These are phyloP conservation scores for Pantherophis vulpinus DNA, from an alignment of 2,797 vertebrate genomes.

Conservation along the genomic window DNA sequence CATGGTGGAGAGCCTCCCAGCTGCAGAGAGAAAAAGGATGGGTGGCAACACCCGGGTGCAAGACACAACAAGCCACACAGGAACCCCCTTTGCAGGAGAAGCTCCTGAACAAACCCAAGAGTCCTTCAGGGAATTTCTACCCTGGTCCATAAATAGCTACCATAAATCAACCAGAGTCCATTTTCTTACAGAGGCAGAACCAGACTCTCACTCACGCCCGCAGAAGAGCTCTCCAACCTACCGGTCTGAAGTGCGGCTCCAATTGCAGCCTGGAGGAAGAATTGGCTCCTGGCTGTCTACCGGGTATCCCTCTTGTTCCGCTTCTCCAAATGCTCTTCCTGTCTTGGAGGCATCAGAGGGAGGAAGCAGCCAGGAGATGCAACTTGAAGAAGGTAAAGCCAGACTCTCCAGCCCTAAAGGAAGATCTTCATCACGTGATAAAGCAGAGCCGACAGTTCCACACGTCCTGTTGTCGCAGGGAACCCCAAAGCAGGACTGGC, in stretches of 20 bases:
- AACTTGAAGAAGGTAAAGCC: neutral
- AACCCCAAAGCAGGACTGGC: neutral
- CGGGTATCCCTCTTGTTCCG: neutral
- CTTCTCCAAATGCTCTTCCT: neutral
- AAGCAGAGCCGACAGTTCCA: accelerated
- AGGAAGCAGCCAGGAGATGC: neutral
- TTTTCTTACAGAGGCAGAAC: neutral
- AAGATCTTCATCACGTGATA: neutral
- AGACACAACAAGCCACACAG: neutral
- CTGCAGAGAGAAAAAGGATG: neutral
- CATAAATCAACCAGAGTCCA: neutral
- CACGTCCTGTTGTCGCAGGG: too few species aligned
- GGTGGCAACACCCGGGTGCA: neutral
- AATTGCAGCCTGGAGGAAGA: neutral
- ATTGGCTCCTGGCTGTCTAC: neutral
- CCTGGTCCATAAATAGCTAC: neutral
- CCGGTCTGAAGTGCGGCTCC: neutral
- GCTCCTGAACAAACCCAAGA: neutral
- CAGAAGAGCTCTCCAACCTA: neutral
- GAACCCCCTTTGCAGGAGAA: neutral
- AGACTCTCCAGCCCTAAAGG: neutral
- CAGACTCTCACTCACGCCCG: neutral
- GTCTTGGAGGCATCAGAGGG: neutral
- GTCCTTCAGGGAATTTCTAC: neutral
- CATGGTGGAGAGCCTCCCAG: neutral